Percentiles rank a stretch among this genome's conserved stretches.
Evolutionary conservation across 1,140 invertebrate species (phyloP).

Genomic region (Ostrea denselamellosa): DNA sequence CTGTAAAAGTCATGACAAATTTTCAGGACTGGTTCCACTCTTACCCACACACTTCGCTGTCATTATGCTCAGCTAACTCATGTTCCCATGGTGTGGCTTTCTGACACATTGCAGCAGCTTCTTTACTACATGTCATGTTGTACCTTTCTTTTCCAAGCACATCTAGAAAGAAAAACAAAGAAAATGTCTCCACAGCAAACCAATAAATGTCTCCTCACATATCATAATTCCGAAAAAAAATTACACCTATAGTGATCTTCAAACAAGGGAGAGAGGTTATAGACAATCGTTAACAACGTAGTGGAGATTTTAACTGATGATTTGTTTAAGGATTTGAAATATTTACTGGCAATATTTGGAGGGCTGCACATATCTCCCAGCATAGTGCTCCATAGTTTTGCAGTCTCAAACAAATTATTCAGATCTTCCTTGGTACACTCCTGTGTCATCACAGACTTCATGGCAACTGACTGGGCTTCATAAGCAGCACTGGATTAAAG

Average conservation of each 20-base stretch:
- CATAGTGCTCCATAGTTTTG: background rate
- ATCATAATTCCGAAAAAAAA: too few relatives aligned
- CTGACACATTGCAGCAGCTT: slow-evolving; percentile 27
- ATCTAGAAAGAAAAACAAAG: background rate
- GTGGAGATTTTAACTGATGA: too few relatives aligned
- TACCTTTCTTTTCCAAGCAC: background rate
- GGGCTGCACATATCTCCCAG: slow-evolving; percentile 36
- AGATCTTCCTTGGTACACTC: slow-evolving; percentile 46
- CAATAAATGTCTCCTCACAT: too few relatives aligned
- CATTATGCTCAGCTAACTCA: background rate
- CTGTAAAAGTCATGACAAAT: too few relatives aligned
- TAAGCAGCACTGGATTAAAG: slow-evolving; percentile 25
- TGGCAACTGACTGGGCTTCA: background rate
- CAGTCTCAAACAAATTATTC: background rate
- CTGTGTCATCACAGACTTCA: slow-evolving; percentile 19
- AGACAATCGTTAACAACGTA: too few relatives aligned
- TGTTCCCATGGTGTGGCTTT: background rate
- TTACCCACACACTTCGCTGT: background rate
- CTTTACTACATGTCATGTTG: slow-evolving; percentile 38
- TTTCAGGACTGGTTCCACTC: background rate
- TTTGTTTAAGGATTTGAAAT: too few relatives aligned
- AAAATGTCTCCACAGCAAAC: too few relatives aligned
- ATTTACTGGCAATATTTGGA: background rate
- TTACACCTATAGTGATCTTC: too few relatives aligned
- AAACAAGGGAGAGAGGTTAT: too few relatives aligned